These are phyloP conservation scores for Camponotus fellah DNA, from an alignment of 2,888 invertebrate species.

Conservation along the genomic window DNA sequence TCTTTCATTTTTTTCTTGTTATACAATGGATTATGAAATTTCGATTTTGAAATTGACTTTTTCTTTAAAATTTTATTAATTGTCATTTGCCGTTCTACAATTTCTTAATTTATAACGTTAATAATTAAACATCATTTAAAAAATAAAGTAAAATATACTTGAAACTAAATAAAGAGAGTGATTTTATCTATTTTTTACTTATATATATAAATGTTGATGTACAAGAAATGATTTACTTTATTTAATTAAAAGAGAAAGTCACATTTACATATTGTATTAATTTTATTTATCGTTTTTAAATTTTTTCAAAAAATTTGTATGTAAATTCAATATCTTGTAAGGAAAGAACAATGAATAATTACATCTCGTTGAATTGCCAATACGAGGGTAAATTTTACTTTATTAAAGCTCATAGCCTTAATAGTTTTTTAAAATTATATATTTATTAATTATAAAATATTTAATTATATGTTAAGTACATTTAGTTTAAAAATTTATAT, in stretches of 20 bases:
- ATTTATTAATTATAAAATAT: background rate
- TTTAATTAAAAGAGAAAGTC: background rate
- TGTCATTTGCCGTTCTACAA: background rate
- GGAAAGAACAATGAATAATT: slow-evolving; percentile 14
- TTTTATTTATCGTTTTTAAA: slow-evolving; percentile 8
- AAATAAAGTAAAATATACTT: background rate
- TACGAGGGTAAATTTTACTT: background rate
- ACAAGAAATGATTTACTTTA: background rate
- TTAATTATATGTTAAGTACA: background rate
- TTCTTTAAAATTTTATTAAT: background rate
- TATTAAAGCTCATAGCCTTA: background rate
- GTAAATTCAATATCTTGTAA: background rate
- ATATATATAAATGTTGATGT: background rate
- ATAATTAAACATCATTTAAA: slow-evolving; percentile 4
- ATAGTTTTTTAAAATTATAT: slow-evolving; percentile 2
- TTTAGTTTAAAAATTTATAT: slow-evolving; percentile 6
- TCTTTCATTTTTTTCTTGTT: background rate
- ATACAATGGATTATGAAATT: background rate
- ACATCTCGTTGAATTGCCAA: background rate
- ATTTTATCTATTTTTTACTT: background rate
- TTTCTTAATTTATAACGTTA: background rate
- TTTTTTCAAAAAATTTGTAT: background rate
- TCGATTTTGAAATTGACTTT: background rate
- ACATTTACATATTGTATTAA: background rate
- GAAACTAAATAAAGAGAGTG: background rate